Evolutionary conservation across 2,797 vertebrate genomes (phyloP), one percentile per base, ranked within the genome.

Genomic region (Malacoctenus gilli): DNA sequence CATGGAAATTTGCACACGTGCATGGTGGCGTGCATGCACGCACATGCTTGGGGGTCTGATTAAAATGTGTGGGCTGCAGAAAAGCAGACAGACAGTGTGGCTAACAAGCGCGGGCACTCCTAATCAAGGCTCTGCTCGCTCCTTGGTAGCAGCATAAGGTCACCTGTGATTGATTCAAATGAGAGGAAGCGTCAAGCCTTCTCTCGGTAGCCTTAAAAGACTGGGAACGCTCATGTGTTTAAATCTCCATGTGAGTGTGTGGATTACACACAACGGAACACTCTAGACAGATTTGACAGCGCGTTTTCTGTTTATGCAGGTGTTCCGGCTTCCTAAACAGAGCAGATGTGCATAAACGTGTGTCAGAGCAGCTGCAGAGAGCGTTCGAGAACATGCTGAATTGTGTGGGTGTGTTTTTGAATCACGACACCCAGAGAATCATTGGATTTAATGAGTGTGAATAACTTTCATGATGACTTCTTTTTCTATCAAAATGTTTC

Each of bases 151-250:
- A 62, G 67, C 75, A 72, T 80, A 82, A 89, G 83, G 85, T 86
- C 83, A 79, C 68, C 48, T 62, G 61, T 75, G 85, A 83, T 76
- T 83, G 82, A 88, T 73, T 83, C 62, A 74, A 74, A 75, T 55
- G 54, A 77, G 59, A 58, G 55, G 55, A 79, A 52, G 60, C 60
- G 49, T 67, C 23, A 48, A 42, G 42, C 41, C 18, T 22, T 53
- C 56, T 19, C 25, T 22, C 40, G 36, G 39, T 38, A 53, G 39
- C 39, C 48, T 79, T 75, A 58, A 69, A 71, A 61, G 39, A 34
- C 42, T 25, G 20, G 15, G 18, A 32, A 10, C 30, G 2, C 11
- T 1, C 22, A 8, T 19, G 43, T 39, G 28, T 7, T 16, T 30
- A 8, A 35, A 48, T 43, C 8, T 14, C 1, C n/a, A n/a, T n/a